Base-by-base conservation (phyloP, 92 coral and sea anemone species). In the Diadumene lineata region DNA sequence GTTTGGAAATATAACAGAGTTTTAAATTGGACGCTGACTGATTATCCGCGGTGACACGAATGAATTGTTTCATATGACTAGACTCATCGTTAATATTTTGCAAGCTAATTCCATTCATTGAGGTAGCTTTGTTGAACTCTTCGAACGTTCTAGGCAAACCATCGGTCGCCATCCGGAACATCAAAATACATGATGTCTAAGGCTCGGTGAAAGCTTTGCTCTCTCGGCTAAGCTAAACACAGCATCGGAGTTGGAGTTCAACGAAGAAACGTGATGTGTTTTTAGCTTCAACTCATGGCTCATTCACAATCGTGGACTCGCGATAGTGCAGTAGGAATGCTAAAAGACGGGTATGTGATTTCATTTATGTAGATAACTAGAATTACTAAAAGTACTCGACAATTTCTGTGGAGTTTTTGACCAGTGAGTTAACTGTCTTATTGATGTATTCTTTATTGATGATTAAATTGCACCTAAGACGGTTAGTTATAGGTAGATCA, bases 151-250 rank as follows among this genome's bases (percentile, higher is more conserved):
- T 72, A 72, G 77, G 15, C 0, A 51, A 70, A 22, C 65, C 31
- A 25, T 72, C 27, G 23, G 26, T 70, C 75, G 44, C 66, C 77
- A 61, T 56, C 77, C 66, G 77, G 66, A 70, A 72, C 75, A 64
- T 22, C 64, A 70, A 15, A 56, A 62, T 56, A 17, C 53, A 72
- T 62, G n/a, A 50, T 62, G 66, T 31, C 6, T 58, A 1, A 11
- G 17, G 60, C 16, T 33, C 25, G 28, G 61, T 48, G 61, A 44
- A 44, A 44, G 51, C 51, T 17, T 9, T 44, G 17, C 17, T 8
- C 10, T 8, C 9, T 17, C 17, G 51, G 51, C 51, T 44, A 17
- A 44, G 51, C 51, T 44, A n/a, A n/a, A n/a, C n/a, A n/a, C n/a
- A n/a, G n/a, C n/a, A n/a, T n/a, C 13, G 48, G 48, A 38, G 6